These are phyloP conservation scores for Chirona hameri DNA, from an alignment of 2,888 invertebrate genomes.

Conservation along the genomic window DNA sequence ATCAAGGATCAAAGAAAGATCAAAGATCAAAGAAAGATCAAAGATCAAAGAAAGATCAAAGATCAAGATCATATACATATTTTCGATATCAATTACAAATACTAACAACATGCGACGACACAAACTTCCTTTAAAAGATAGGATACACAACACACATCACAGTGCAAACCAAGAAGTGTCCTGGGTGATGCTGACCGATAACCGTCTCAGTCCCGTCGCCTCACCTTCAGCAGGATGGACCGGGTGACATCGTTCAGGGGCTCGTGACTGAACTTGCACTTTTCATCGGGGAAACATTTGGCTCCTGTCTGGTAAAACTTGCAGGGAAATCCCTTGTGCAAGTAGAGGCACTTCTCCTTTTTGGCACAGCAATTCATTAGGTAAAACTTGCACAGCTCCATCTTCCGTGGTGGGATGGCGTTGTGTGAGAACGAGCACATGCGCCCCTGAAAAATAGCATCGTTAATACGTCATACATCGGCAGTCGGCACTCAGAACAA, in stretches of 20 bases:
- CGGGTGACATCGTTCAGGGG: slow-evolving; percentile 76
- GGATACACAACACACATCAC: too few species aligned
- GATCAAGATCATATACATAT: too few species aligned
- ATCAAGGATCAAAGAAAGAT: too few species aligned
- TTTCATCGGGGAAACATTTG: slow-evolving; percentile 66
- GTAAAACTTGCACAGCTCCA: slow-evolving; percentile 95
- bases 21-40: too few species aligned
- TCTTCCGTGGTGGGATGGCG: slow-evolving; percentile 73
- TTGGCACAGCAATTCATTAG: slow-evolving; percentile 93
- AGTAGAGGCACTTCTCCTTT: slow-evolving; percentile 89
- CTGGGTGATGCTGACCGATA: too few species aligned
- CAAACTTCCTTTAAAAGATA: too few species aligned
- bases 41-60: too few species aligned
- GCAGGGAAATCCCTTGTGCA: slow-evolving; percentile 96
- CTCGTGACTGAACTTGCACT: slow-evolving; percentile 91
- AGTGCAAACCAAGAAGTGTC: too few species aligned
- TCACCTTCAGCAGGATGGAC: slow-evolving; percentile 54
- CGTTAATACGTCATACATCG: too few species aligned
- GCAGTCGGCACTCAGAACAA: too few species aligned
- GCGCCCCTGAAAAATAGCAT: slow-evolving; percentile 55
- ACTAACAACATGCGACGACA: too few species aligned
- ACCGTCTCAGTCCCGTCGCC: slow-evolving; percentile 28
- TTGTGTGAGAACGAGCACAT: slow-evolving; percentile 86
- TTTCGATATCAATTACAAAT: too few species aligned
- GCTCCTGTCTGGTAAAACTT: slow-evolving; percentile 93